Evolutionary conservation across 2,113 vertebrate genomes (phyloP).

Genomic region (Lepus americanus): DNA sequence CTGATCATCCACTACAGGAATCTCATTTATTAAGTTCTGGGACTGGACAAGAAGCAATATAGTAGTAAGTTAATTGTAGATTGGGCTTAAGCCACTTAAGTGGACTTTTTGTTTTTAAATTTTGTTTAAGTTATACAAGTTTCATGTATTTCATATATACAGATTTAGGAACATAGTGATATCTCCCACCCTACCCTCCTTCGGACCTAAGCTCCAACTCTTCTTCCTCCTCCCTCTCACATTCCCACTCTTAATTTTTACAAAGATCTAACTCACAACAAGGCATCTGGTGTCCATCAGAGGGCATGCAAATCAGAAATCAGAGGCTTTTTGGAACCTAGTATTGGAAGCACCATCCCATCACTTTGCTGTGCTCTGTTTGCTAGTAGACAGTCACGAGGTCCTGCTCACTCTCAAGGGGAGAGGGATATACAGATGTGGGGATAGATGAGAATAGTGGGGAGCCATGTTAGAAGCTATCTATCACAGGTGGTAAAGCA

Average conservation of each 20-base stretch:
- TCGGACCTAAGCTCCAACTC: too few species aligned
- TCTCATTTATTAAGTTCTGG: constrained; percentile 17
- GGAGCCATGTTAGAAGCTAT: not conserved
- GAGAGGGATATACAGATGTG: not conserved
- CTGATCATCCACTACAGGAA: not conserved
- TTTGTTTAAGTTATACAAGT: too few species aligned
- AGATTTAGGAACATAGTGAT: too few species aligned
- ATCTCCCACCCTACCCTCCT: too few species aligned
- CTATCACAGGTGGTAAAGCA: not conserved
- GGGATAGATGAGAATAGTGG: not conserved
- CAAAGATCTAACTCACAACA: not conserved
- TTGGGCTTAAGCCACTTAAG: not conserved
- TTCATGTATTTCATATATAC: too few species aligned
- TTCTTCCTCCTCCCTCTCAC: too few species aligned
- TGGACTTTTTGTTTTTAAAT: too few species aligned
- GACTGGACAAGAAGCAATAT: not conserved
- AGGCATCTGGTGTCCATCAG: not conserved
- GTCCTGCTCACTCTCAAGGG: not conserved
- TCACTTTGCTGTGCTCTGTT: not conserved
- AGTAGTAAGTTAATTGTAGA: not conserved
- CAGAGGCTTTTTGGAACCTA: not conserved
- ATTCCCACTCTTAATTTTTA: too few species aligned
- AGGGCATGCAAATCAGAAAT: not conserved
- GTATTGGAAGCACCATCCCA: not conserved
- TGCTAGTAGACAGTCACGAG: not conserved